Conservation (phyloP, 2,888 invertebrate genomes). For the Ophioninae sp. region DNA sequence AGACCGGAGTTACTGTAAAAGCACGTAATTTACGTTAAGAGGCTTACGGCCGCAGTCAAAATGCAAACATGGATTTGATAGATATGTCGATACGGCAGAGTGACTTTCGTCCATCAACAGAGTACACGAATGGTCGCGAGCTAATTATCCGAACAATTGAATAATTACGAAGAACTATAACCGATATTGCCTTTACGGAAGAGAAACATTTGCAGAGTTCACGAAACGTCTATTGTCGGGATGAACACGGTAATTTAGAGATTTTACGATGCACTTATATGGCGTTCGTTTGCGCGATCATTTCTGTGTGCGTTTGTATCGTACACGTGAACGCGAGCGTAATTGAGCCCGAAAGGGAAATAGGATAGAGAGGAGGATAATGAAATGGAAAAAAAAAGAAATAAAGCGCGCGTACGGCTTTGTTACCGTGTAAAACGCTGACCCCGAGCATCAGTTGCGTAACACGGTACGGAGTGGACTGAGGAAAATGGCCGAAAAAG, state of each 20-base stretch:
- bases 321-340: conserved; percentile 21
- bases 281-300: conserved; percentile 25
- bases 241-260: conserved; percentile 35
- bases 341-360: conserved; percentile 39
- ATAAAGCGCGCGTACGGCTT: conserved; percentile 40
- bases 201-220: conserved; percentile 6
- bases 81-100: not conserved
- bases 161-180: conserved; percentile 3
- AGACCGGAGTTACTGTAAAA: not conserved
- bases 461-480: conserved; percentile 5
- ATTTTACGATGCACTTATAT: conserved; percentile 35
- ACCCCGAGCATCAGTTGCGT: conserved; percentile 45
- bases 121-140: not conserved
- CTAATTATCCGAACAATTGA: conserved; percentile 4
- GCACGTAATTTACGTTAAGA: not conserved
- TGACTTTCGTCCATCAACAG: not conserved
- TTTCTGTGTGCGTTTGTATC: conserved; percentile 9
- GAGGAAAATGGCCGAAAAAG: conserved; percentile 14
- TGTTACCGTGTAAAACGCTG: conserved; percentile 47
- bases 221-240: conserved; percentile 27
- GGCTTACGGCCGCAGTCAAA: too few relatives aligned
- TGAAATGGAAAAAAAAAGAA: conserved; percentile 21
- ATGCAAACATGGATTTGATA: not conserved
- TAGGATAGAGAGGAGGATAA: conserved; percentile 17
- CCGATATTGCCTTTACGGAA: conserved; percentile 17